These are phyloP conservation scores for Dinocampus coccinellae DNA, from an alignment of 2,888 invertebrate species.

Conservation along the genomic window DNA sequence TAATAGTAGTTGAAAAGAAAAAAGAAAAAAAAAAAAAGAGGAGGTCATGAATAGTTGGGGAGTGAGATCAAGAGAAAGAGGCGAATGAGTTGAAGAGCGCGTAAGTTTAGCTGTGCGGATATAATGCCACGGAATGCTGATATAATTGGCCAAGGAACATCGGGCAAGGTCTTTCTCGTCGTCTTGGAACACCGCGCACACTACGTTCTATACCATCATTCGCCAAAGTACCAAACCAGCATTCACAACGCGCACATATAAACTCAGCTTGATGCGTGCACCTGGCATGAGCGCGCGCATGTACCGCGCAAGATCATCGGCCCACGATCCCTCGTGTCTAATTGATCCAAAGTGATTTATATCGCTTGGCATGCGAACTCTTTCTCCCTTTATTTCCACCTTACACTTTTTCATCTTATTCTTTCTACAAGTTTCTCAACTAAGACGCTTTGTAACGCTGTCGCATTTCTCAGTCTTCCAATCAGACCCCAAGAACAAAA, in stretches of 20 bases:
- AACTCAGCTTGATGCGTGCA: constrained; percentile 38
- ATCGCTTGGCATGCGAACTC: constrained; percentile 41
- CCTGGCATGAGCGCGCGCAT: constrained; percentile 48
- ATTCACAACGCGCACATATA: not conserved
- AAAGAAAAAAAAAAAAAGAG: not conserved
- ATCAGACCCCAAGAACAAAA: not conserved
- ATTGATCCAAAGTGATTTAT: constrained; percentile 67
- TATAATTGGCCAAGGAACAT: constrained; percentile 55
- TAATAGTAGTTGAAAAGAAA: too few relatives aligned
- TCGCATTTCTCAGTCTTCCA: not conserved
- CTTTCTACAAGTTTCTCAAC: not conserved
- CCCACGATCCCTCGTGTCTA: constrained; percentile 64
- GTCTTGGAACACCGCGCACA: constrained; percentile 2
- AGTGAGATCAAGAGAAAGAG: constrained; percentile 13
- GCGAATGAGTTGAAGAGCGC: constrained; percentile 35
- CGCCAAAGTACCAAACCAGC: not conserved
- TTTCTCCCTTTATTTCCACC: not conserved
- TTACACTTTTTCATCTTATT: constrained; percentile 1
- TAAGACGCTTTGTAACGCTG: not conserved
- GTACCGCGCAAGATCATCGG: constrained; percentile 58
- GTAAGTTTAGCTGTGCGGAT: constrained; percentile 39
- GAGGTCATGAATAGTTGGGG: not conserved
- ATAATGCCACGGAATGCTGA: constrained; percentile 65
- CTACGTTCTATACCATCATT: not conserved
- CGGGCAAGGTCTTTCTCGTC: constrained; percentile 31